Evolutionary conservation across 30 jellyfish, hydroid and myxozoan species (phyloP).

Genomic region (Pseudorhiza aurosa): DNA sequence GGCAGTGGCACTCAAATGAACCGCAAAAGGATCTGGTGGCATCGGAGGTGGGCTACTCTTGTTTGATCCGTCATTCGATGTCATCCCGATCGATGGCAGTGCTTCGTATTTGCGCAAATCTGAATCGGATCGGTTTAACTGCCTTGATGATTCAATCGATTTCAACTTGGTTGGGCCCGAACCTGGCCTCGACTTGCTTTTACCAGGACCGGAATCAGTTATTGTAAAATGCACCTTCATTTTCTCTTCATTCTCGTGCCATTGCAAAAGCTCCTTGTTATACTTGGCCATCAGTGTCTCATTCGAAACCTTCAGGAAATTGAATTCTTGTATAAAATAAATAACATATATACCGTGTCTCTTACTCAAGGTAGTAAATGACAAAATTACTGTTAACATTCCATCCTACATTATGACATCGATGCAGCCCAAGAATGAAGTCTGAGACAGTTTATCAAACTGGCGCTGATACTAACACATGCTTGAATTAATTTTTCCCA

Average conservation of each 20-base stretch:
- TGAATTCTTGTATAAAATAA: too few species aligned
- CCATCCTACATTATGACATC: too few species aligned
- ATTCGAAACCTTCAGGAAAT: conserved; percentile 58
- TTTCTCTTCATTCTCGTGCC: conserved; percentile 74
- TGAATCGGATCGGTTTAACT: conserved; percentile 45
- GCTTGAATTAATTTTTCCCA: too few species aligned
- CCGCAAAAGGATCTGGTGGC: conserved; percentile 60
- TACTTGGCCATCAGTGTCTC: conserved; percentile 80
- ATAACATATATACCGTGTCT: too few species aligned
- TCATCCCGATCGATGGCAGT: conserved; percentile 65
- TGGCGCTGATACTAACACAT: too few species aligned
- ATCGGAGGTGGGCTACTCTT: conserved; percentile 31
- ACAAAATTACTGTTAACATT: too few species aligned
- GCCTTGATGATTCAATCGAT: conserved; percentile 6
- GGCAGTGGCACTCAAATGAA: conserved; percentile 72
- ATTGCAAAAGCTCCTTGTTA: conserved; percentile 51
- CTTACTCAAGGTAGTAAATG: too few species aligned
- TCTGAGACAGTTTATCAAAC: too few species aligned
- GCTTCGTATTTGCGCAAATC: conserved; percentile 61
- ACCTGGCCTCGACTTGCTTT: conserved; percentile 23
- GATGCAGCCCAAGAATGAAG: not conserved
- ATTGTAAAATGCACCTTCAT: conserved; percentile 81
- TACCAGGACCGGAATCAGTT: conserved; percentile 48
- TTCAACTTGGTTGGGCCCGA: conserved; percentile 46
- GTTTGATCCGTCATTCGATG: not conserved